A percentile compares a stretch with the other conserved stretches of the same genome.
phyloP scores from a whole-genome alignment of 2,797 vertebrate species.

The Notamacropus eugenii region DNA sequence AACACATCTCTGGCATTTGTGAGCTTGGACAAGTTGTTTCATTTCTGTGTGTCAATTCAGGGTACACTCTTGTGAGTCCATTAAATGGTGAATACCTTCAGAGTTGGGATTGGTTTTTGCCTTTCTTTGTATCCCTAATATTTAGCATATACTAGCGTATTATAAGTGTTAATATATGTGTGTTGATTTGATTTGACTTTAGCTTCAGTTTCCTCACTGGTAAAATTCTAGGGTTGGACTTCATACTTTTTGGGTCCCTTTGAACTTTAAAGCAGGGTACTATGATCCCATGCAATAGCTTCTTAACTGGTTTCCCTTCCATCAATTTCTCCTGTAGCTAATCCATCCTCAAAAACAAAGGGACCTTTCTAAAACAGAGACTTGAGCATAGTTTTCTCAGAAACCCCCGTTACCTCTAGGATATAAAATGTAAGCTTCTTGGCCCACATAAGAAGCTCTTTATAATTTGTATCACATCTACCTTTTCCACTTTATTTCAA shows the following conservation, averaged over 20 bases:
- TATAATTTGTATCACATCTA: background rate
- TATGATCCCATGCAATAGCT: background rate
- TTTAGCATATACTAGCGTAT: background rate
- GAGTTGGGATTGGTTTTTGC: background rate
- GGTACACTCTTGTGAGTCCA: background rate
- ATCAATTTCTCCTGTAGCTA: background rate
- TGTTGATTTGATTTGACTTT: slow-evolving; percentile 4
- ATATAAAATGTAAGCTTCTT: background rate
- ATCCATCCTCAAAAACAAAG: background rate
- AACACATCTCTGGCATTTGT: background rate
- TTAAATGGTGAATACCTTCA: background rate
- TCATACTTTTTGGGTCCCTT: background rate
- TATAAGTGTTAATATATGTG: background rate
- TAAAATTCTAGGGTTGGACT: background rate
- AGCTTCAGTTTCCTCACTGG: background rate
- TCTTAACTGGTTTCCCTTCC: background rate
- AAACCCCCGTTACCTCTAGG: background rate
- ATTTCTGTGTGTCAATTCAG: background rate
- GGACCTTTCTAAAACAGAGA: background rate
- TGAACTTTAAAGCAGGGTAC: background rate
- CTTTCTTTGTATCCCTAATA: background rate
- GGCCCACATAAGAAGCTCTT: background rate
- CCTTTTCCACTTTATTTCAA: background rate
- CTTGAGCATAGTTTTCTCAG: background rate
- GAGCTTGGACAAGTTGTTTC: background rate